Percentiles rank a stretch among this genome's conserved stretches.
Conservation (phyloP, 2,113 vertebrate genomes). For the Electrona antarctica region DNA sequence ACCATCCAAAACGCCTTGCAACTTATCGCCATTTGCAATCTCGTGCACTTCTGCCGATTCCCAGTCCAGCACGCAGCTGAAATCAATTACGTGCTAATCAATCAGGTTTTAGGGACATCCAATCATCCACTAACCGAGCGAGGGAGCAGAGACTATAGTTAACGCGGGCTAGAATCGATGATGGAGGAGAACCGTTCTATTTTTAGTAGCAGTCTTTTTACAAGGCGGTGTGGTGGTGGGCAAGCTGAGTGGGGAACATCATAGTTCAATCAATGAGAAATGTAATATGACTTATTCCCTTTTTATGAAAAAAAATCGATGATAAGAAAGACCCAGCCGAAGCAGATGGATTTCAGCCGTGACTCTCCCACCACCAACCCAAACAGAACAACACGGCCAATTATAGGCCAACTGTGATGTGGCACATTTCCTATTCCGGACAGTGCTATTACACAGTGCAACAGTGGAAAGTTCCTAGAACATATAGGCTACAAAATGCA, state of each 20-base stretch:
- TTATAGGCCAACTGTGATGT: not conserved
- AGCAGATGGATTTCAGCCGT: not conserved
- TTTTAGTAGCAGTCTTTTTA: constrained; percentile 2
- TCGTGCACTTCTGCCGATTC: not conserved
- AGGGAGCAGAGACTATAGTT: not conserved
- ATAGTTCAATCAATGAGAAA: constrained; percentile 14
- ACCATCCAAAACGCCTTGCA: constrained; percentile 2
- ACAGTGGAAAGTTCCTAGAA: no score
- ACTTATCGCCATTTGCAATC: constrained; percentile 18
- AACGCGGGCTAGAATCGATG: not conserved
- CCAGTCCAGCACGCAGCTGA: not conserved
- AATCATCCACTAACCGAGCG: not conserved
- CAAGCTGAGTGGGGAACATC: not conserved
- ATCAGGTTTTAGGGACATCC: constrained; percentile 15
- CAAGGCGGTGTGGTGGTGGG: not conserved
- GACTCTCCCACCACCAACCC: not conserved
- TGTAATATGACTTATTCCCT: not conserved
- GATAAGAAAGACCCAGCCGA: not conserved
- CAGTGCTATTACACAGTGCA: no score
- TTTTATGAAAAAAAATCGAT: not conserved
- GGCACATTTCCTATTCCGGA: no score
- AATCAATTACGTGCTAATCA: constrained; percentile 23
- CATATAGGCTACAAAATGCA: no score
- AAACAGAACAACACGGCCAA: constrained; percentile 1
- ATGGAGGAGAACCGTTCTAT: constrained; percentile 7